A percentile compares a stretch with the other conserved stretches of the same genome.
Evolutionary conservation across 2,888 invertebrate genomes (phyloP).

Genomic region (Caenorhabditis sp.): DNA sequence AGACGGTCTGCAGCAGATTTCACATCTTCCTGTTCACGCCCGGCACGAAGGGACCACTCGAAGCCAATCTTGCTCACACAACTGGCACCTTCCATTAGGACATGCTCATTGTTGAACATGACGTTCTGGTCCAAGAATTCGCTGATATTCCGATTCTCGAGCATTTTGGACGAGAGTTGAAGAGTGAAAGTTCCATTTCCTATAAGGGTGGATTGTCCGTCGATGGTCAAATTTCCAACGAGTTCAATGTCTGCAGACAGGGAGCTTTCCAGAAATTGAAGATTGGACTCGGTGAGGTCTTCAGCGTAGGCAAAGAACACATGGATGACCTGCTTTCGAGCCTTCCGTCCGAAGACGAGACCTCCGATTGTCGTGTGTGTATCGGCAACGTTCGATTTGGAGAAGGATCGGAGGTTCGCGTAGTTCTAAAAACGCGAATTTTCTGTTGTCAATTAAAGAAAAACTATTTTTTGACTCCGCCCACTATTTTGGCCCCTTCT

Average conservation of each 20-base stretch:
- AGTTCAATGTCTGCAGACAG: conserved; percentile 70
- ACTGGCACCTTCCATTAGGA: conserved; percentile 66
- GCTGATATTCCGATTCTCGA: conserved; percentile 52
- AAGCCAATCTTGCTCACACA: conserved; percentile 61
- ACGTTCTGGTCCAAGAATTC: conserved; percentile 70
- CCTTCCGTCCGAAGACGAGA: conserved; percentile 61
- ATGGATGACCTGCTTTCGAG: conserved; percentile 61
- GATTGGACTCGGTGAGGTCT: conserved; percentile 64
- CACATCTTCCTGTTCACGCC: conserved; percentile 69
- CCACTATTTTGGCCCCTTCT: too few relatives aligned
- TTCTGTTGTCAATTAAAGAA: too few relatives aligned
- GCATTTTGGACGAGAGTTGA: conserved; percentile 44
- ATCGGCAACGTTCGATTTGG: conserved; percentile 23
- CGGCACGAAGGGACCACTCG: conserved; percentile 70
- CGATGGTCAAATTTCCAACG: conserved; percentile 68
- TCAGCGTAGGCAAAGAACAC: conserved; percentile 68
- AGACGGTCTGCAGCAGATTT: conserved; percentile 64
- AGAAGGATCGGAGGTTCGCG: conserved; percentile 53
- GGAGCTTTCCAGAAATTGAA: conserved; percentile 65
- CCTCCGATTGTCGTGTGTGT: conserved; percentile 56
- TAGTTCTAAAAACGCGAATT: conserved; percentile 51
- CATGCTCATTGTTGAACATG: conserved; percentile 73
- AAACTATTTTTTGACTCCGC: too few relatives aligned
- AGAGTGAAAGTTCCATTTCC: conserved; percentile 59
- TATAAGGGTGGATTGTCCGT: conserved; percentile 58